These are phyloP conservation scores for Myanophis thanlyinensis DNA, from an alignment of 2,113 vertebrate genomes.

Conservation along the genomic window DNA sequence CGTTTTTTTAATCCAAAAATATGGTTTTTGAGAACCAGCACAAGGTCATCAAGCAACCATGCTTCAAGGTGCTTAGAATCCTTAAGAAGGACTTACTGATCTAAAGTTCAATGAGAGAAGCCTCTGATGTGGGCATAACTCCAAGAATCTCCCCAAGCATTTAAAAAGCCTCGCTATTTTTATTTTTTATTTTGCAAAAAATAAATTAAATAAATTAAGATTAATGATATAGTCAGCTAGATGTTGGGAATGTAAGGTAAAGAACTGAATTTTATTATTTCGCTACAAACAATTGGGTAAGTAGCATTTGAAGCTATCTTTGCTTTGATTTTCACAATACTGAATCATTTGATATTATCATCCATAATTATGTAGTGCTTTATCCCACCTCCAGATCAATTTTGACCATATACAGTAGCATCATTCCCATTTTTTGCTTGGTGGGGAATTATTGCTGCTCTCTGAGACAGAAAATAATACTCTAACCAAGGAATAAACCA, in stretches of 20 bases:
- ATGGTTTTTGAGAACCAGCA: not conserved
- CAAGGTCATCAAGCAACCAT: not conserved
- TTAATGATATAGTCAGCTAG: not conserved
- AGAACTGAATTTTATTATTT: not conserved
- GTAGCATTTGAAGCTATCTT: not conserved
- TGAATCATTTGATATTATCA: not conserved
- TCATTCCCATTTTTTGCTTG: not conserved
- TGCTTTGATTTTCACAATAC: not conserved
- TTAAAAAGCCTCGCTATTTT: not conserved
- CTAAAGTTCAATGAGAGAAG: not conserved
- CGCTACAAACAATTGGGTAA: no score
- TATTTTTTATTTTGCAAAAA: not conserved
- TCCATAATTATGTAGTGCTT: not conserved
- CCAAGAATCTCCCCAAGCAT: not conserved
- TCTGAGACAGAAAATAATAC: no score
- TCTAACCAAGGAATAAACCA: no score
- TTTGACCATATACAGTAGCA: not conserved
- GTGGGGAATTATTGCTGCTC: not conserved
- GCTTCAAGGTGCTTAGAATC: not conserved
- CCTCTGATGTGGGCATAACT: not conserved
- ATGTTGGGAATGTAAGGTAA: not conserved
- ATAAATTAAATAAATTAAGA: not conserved
- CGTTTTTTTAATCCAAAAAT: not conserved
- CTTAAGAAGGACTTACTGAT: not conserved
- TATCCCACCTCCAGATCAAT: not conserved